Evolutionary conservation across 2,888 invertebrate genomes (phyloP), one percentile per base, ranked within the genome.

Genomic region (Macropis europaea): DNA sequence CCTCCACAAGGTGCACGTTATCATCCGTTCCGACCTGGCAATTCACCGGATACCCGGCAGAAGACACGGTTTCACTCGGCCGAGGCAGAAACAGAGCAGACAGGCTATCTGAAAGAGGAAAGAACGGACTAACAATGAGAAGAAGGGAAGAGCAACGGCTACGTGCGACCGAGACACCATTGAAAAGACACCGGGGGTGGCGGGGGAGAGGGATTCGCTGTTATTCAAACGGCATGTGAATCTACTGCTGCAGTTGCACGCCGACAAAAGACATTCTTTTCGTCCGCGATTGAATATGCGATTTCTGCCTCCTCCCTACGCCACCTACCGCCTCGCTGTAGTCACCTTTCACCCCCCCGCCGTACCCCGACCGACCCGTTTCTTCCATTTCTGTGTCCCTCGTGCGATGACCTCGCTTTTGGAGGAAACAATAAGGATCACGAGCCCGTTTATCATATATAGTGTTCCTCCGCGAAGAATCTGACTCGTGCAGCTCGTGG

Each of bases 181-280:
- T 22, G 34, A 56, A 38, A 64, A 45, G 45, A 60, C 26, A 24
- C 57, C 30, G 59, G 30, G 6, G 9, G 13, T 13, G 13, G 2
- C 5, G 13, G 1, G 32, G 22, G 6, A 6, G 50, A 53, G 61
- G 47, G 59, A n/a, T n/a, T n/a, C 34, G 68, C 76, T 84, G 83
- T 85, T 85, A 84, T 83, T 84, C 86, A 84, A 84, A 86, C 84
- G 82, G 84, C 85, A 86, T 83, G 84, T 72, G 86, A 86, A 85
- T 87, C 84, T 82, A 77, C 70, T 57, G 79, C 76, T 68, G 80
- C 69, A 63, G 53, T 48, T 40, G 72, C 78, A 47, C 66, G 74
- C 82, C 84, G 82, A 87, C 86, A 87, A 86, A 87, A 86, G 86
- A 82, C 82, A 87, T 86, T 87, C 87, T 83, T 83, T 82, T 84